These are phyloP conservation scores for Chrysolina oricalcia DNA, from an alignment of 2,888 invertebrate genomes.

Conservation along the genomic window DNA sequence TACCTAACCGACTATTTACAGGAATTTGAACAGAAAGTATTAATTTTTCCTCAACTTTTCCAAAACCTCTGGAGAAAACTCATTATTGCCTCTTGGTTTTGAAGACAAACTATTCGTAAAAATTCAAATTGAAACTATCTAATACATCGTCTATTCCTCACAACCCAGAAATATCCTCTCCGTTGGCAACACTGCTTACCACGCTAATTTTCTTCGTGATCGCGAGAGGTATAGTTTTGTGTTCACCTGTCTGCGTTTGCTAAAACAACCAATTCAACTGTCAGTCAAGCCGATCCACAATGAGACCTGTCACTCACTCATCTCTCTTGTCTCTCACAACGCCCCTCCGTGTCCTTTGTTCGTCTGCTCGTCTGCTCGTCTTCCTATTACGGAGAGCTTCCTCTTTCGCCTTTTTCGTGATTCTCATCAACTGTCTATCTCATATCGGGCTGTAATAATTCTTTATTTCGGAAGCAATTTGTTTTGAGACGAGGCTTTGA, in stretches of 20 bases:
- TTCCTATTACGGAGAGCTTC: conserved; percentile 63
- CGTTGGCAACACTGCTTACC: conserved; percentile 26
- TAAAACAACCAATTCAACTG: conserved; percentile 68
- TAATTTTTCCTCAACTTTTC: no score
- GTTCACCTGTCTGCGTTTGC: conserved; percentile 63
- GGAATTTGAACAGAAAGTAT: no score
- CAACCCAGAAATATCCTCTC: neutral
- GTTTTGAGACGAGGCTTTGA: neutral
- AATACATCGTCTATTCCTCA: neutral
- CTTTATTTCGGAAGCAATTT: conserved; percentile 7
- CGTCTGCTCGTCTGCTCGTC: conserved; percentile 62
- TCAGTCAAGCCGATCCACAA: conserved; percentile 67
- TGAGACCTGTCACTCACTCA: conserved; percentile 69
- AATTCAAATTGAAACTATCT: no score
- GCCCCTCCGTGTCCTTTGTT: conserved; percentile 63
- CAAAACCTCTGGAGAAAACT: neutral
- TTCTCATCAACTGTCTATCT: conserved; percentile 45
- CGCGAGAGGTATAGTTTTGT: conserved; percentile 55
- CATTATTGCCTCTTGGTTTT: neutral
- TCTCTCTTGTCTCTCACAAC: conserved; percentile 55
- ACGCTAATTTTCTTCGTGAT: conserved; percentile 56
- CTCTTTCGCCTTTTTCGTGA: conserved; percentile 45
- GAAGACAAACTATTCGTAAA: no score
- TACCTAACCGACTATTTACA: no score
- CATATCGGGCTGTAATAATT: conserved; percentile 14